Base-by-base conservation (phyloP, 2,888 invertebrate species). In the Leptinotarsa rubiginosa region DNA sequence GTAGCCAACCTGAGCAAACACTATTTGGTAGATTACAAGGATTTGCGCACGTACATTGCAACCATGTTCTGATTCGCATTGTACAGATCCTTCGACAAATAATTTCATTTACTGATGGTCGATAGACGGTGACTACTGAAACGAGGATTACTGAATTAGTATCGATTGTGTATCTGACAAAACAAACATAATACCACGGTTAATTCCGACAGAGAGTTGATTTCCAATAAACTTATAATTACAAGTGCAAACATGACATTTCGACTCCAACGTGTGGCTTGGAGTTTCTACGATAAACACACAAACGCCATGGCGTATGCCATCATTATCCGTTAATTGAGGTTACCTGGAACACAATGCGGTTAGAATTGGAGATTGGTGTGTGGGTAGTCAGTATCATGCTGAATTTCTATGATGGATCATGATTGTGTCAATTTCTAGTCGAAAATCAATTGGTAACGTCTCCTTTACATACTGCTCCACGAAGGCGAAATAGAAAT, bases 231-330 rank as follows among this genome's bases (percentile, higher is more conserved):
- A 86, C 86, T 87, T 87, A 86, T 86, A 85, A 84, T 85, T 84
- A 81, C 81, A 80, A 82, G 79, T 78, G 84, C 83, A 87, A 87
- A 87, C 87, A 87, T 84, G 85, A 85, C 85, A 85, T 85, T 85
- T 86, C 85, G 85, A 85, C 86, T 83, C 82, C 25, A 75, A 71
- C 79, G 75, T 77, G 77, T 62, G 69, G 75, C 56, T 68, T 47
- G n/a, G 22, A 59, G 72, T 47, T 50, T 64, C 49, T n/a, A 22
- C 68, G 62, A 69, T 75, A 69, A 67, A 70, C 75, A 71, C 65
- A 65, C 67, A 66, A 70, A 62, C 70, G 18, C 20, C 67, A 47
- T 47, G 18, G 74, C 56, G 22, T 65, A 69, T 25, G 69, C 56
- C 69, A 47, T 52, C 56, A 56, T 56, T 56, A 56, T 10, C 2